phyloP scores from a whole-genome alignment of 2,888 invertebrate species.

The Argyresthia goedartella region DNA sequence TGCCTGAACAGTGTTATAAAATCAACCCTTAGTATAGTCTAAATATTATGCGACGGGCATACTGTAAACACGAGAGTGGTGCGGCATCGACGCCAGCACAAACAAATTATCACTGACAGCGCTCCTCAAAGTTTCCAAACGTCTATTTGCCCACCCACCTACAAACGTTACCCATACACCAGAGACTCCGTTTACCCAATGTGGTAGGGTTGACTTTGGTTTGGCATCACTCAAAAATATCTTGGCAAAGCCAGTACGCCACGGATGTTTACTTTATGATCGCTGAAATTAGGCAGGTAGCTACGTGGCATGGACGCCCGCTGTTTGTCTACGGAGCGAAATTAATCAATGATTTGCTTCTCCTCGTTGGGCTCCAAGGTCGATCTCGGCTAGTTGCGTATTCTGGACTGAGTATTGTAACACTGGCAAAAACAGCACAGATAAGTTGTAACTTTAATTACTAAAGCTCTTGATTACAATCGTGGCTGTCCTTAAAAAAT shows the following conservation, averaged over 20 bases:
- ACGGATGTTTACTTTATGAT: neutral
- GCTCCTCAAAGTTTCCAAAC: conserved; percentile 38
- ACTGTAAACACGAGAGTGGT: conserved; percentile 19
- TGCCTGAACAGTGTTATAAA: conserved; percentile 18
- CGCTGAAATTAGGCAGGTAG: neutral
- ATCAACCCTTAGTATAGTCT: conserved; percentile 32
- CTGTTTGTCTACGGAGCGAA: neutral
- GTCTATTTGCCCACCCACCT: conserved; percentile 20
- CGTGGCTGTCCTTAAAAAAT: neutral
- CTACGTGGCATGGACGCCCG: neutral
- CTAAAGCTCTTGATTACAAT: neutral
- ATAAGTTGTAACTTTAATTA: no score
- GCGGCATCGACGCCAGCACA: conserved; percentile 22
- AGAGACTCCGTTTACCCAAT: neutral
- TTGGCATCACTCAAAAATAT: neutral
- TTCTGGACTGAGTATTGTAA: no score
- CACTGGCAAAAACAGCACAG: no score
- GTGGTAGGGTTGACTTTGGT: neutral
- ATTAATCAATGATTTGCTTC: no score
- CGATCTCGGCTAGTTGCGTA: neutral
- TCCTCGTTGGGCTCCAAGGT: neutral
- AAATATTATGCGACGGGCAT: conserved; percentile 40
- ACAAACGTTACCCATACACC: neutral
- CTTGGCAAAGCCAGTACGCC: neutral
- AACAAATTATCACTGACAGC: conserved; percentile 46